Percentiles rank a stretch among this genome's conserved stretches.
phyloP scores from a whole-genome alignment of 2,113 vertebrate species.

The Poecilia latipinna region DNA sequence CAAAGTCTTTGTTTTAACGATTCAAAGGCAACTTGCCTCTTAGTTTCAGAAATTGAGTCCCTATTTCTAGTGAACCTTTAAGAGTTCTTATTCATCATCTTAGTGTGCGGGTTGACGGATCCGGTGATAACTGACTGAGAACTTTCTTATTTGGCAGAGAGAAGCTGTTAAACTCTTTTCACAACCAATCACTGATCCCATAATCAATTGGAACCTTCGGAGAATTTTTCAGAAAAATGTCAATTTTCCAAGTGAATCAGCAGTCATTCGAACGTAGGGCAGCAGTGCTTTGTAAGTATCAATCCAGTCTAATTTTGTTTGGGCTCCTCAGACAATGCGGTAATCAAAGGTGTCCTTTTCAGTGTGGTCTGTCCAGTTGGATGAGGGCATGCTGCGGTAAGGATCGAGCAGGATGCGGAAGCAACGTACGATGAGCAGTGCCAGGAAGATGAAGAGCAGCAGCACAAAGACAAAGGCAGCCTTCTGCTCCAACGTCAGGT shows the following conservation, averaged over 20 bases:
- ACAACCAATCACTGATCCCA: not conserved
- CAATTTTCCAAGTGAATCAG: slow-evolving; percentile 40
- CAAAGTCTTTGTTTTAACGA: not conserved
- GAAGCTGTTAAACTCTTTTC: slow-evolving; percentile 53
- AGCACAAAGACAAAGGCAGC: slow-evolving; percentile 85
- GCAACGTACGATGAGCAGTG: slow-evolving; percentile 85
- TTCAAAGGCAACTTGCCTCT: not conserved
- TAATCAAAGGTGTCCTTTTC: slow-evolving; percentile 88
- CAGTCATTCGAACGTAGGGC: slow-evolving; percentile 36
- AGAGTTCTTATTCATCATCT: slow-evolving; percentile 15
- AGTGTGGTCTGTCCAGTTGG: slow-evolving; percentile 87
- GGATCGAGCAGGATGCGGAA: slow-evolving; percentile 88
- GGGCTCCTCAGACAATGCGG: slow-evolving; percentile 79
- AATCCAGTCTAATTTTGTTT: slow-evolving; percentile 6
- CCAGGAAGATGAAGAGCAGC: slow-evolving; percentile 87
- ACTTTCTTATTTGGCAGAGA: slow-evolving; percentile 60
- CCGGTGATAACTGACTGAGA: slow-evolving; percentile 26
- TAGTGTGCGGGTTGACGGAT: slow-evolving; percentile 19
- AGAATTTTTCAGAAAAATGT: slow-evolving; percentile 9
- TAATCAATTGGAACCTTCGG: slow-evolving; percentile 19
- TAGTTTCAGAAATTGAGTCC: not conserved
- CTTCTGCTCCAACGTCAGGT: slow-evolving; percentile 85
- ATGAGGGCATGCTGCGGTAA: slow-evolving; percentile 86
- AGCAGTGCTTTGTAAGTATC: slow-evolving; percentile 19
- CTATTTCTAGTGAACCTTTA: slow-evolving; percentile 2